phyloP scores from a whole-genome alignment of 2,797 vertebrate genomes.

The Sebastes dallii region DNA sequence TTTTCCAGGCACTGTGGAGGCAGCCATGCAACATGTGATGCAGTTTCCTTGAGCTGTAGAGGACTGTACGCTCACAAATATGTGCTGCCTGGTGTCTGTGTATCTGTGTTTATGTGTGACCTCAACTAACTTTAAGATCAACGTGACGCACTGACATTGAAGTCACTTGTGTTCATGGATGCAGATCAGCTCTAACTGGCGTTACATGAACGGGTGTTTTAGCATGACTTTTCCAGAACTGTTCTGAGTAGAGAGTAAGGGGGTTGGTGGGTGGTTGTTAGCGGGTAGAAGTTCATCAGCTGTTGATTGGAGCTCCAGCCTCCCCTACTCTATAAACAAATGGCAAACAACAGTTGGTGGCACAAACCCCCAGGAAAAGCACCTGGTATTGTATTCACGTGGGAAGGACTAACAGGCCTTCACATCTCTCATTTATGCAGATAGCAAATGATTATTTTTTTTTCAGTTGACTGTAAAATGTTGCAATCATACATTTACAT shows the following conservation, averaged over 20 bases:
- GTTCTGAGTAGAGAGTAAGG: not conserved
- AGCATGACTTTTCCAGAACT: not conserved
- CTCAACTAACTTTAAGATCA: not conserved
- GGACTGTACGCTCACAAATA: conserved; percentile 5
- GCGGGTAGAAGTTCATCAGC: conserved; percentile 63
- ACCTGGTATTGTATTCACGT: conserved; percentile 58
- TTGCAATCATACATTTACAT: not conserved
- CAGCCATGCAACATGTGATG: conserved; percentile 30
- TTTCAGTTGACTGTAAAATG: not conserved
- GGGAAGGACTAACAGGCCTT: conserved; percentile 3
- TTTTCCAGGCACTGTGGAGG: conserved; percentile 50
- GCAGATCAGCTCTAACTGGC: not conserved
- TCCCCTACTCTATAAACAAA: conserved; percentile 65
- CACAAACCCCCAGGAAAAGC: conserved; percentile 45
- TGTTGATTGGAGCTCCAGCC: conserved; percentile 41
- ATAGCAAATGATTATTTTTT: not conserved
- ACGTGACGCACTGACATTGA: not conserved
- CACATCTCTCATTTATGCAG: not conserved
- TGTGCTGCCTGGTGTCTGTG: not conserved
- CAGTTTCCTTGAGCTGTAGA: conserved; percentile 19
- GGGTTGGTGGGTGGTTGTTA: conserved; percentile 4
- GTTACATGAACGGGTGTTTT: not conserved
- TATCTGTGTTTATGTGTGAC: not conserved
- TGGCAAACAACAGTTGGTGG: conserved; percentile 70
- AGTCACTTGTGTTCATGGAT: not conserved